A percentile compares a stretch with the other conserved stretches of the same genome.
These are phyloP conservation scores for Suncus etruscus DNA, from an alignment of 2,113 vertebrate species.

Conservation along the genomic window DNA sequence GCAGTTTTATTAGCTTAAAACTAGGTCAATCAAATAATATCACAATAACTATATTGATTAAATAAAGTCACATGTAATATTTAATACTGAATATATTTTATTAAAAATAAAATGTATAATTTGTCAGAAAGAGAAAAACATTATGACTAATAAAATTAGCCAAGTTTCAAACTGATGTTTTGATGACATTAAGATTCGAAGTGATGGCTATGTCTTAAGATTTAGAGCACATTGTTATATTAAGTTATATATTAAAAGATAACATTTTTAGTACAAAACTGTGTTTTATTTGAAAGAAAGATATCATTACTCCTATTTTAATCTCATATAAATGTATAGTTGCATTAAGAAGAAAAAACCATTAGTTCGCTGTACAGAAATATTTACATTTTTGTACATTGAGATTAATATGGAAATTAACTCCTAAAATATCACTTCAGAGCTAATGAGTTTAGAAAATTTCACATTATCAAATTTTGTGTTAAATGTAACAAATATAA, in stretches of 20 bases:
- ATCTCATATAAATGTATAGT: neutral
- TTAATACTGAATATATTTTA: neutral
- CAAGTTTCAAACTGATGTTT: neutral
- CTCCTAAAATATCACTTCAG: neutral
- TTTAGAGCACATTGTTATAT: neutral
- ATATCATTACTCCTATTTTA: neutral
- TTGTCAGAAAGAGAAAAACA: slow-evolving; percentile 15
- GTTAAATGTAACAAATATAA: neutral
- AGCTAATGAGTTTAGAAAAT: neutral
- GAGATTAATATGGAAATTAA: neutral
- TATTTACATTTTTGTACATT: slow-evolving; percentile 14
- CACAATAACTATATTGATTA: neutral
- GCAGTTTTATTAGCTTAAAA: neutral
- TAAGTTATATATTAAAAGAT: slow-evolving; percentile 9
- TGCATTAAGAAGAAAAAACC: neutral
- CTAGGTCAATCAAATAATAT: slow-evolving; percentile 1
- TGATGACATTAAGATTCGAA: slow-evolving; percentile 20
- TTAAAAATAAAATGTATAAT: neutral
- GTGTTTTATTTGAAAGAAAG: neutral
- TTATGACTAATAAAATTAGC: slow-evolving; percentile 45
- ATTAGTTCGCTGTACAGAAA: neutral
- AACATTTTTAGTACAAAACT: neutral
- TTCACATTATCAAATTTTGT: neutral
- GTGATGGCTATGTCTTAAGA: neutral
- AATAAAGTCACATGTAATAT: slow-evolving; percentile 1